Base-by-base conservation (phyloP, 2,888 invertebrate species). In the Willowsia nigromaculata region DNA sequence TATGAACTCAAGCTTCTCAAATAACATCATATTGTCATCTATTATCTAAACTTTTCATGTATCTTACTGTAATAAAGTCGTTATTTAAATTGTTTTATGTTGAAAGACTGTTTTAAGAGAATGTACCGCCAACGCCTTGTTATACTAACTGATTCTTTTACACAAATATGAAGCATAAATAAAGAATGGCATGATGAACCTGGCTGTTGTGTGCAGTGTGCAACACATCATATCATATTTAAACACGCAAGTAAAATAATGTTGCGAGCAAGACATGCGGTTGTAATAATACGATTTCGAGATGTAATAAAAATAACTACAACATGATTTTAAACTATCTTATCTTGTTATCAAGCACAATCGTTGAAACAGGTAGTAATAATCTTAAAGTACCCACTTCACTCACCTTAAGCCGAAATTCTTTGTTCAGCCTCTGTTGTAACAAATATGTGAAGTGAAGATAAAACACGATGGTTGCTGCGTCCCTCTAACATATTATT, bases 311-410 rank as follows among this genome's bases (percentile, higher is more conserved):
- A n/a, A n/a, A n/a, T n/a, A n/a, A n/a, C n/a, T n/a, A n/a, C n/a
- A n/a, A n/a, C n/a, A n/a, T n/a, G 43, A 3, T 43, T 9, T 1
- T 43, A 43, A 43, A 43, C 11, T 3, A 50, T 30, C 68, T 71
- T 83, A 83, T 68, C 83, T 83, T 83, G 83, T 83, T 83, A 83
- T 83, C 83, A n/a, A n/a, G n/a, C n/a, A n/a, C 18, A 30, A 37
- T 50, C 33, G 65, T 43, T 27, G 68, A 27, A 83, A 50, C 83
- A 68, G n/a, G n/a, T n/a, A 83, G 83, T 33, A 62, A 81, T 62
- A 62, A 78, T 43, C 43, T 43, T 13, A 43, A 43, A 43, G 43
- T 43, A 43, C 43, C 43, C 43, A 43, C 74, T 11, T 7, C 33
- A 18, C 33, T 30, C 1, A 43, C 43, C 43, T 43, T 3, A 9